Evolutionary conservation across 2,888 invertebrate species (phyloP).

Genomic region (Congeria kusceri): DNA sequence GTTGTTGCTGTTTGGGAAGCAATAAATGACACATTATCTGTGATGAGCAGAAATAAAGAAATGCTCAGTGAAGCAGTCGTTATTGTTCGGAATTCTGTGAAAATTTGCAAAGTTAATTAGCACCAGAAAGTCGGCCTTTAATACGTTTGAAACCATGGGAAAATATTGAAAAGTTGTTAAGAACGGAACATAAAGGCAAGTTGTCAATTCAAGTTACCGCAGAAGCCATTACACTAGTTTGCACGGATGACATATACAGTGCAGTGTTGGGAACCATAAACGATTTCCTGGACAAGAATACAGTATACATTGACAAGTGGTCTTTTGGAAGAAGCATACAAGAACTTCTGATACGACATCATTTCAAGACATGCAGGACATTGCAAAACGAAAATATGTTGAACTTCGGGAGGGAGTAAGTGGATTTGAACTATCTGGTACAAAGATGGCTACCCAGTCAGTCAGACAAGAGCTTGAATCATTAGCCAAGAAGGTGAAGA

Average conservation of each 20-base stretch:
- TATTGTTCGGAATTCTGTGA: conserved; percentile 18
- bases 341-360: conserved; percentile 47
- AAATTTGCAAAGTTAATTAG: conserved; percentile 10
- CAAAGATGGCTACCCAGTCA: conserved; percentile 19
- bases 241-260: conserved; percentile 46
- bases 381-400: conserved; percentile 32
- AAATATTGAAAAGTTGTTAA: conserved; percentile 1
- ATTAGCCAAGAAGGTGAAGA: conserved; percentile 17
- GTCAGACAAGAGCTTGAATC: conserved; percentile 14
- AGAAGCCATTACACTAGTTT: conserved; percentile 6
- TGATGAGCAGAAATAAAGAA: conserved; percentile 13
- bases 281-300: conserved; percentile 51
- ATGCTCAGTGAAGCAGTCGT: not conserved
- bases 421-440: conserved; percentile 40
- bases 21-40: conserved; percentile 1
- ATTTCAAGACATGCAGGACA: conserved; percentile 35
- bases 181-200: conserved; percentile 10
- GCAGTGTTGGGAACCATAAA: conserved; percentile 33
- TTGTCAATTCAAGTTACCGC: not conserved
- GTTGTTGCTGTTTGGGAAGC: conserved; percentile 49
- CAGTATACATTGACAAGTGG: conserved; percentile 30
- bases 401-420: conserved; percentile 24
- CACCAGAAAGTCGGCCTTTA: not conserved
- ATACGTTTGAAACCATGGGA: conserved; percentile 25
- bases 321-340: conserved; percentile 26